Conservation (phyloP, 2,888 invertebrate genomes). For the Lysandra bellargus region DNA sequence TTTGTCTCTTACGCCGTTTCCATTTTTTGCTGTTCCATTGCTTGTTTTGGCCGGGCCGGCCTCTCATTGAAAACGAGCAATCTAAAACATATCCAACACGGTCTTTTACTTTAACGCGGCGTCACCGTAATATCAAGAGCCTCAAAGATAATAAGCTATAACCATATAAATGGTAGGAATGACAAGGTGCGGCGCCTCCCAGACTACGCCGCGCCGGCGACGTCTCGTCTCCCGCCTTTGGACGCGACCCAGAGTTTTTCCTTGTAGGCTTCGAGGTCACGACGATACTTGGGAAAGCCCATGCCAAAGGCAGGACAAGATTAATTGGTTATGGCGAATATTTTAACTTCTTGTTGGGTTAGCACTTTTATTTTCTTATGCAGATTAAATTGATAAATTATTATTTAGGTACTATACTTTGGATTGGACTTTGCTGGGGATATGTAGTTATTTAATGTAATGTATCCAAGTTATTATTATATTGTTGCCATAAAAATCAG, state of each 20-base stretch:
- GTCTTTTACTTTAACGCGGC: too few species aligned
- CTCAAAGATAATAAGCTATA: not conserved
- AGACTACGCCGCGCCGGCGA: constrained; percentile 63
- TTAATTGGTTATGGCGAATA: constrained; percentile 54
- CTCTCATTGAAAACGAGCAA: too few species aligned
- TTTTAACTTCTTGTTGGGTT: constrained; percentile 35
- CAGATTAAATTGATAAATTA: not conserved
- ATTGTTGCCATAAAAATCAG: too few species aligned
- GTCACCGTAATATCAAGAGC: not conserved
- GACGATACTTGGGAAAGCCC: constrained; percentile 62
- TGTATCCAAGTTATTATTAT: too few species aligned
- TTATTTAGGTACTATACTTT: not conserved
- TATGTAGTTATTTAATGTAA: too few species aligned
- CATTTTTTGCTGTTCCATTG: too few species aligned
- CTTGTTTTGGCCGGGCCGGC: too few species aligned
- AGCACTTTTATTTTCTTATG: not conserved
- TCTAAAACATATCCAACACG: too few species aligned
- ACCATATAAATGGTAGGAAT: not conserved
- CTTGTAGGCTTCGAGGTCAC: constrained; percentile 74
- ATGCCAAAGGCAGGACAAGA: constrained; percentile 22
- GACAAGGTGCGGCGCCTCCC: constrained; percentile 52
- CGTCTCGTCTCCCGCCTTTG: constrained; percentile 75
- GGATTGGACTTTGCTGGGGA: too few species aligned
- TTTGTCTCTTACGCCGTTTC: too few species aligned
- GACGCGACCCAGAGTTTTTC: constrained; percentile 75